phyloP scores from a whole-genome alignment of 2,797 vertebrate species.

The Labeo calbasu region DNA sequence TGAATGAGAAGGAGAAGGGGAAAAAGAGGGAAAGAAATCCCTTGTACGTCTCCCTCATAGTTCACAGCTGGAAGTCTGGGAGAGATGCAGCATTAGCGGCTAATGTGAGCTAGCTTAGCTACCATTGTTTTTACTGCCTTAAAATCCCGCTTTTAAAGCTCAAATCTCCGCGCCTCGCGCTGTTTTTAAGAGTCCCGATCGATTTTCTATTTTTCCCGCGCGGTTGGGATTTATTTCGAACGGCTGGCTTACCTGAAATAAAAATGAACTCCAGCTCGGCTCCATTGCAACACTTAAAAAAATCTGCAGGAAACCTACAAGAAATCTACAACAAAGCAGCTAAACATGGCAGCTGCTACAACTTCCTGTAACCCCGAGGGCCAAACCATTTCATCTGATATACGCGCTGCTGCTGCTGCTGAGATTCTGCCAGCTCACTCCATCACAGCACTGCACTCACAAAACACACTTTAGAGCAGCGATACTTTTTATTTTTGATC shows the following conservation, averaged over 20 bases:
- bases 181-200: not conserved
- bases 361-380: slow-evolving; percentile 77
- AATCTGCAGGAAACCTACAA: slow-evolving; percentile 55
- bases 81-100: slow-evolving; percentile 65
- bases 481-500: not conserved
- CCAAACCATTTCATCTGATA: slow-evolving; percentile 62
- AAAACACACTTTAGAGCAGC: not conserved
- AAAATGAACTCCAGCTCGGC: slow-evolving; percentile 83
- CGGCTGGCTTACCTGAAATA: slow-evolving; percentile 77
- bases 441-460: slow-evolving; percentile 15
- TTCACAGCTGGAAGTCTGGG: slow-evolving; percentile 67
- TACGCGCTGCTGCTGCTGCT: slow-evolving; percentile 34
- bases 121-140: slow-evolving; percentile 79
- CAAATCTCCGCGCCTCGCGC: slow-evolving; percentile 12
- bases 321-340: slow-evolving; percentile 78
- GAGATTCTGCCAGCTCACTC: not conserved
- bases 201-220: slow-evolving; percentile 1
- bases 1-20: not conserved
- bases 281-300: slow-evolving; percentile 78
- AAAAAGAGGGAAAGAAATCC: slow-evolving; percentile 18
- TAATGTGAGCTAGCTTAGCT: slow-evolving; percentile 66
- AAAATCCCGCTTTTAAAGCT: slow-evolving; percentile 57
- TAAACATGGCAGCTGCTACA: slow-evolving; percentile 78
- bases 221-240: not conserved
- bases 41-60: slow-evolving; percentile 40